Conservation (phyloP, 2,888 invertebrate species). For the Heliconius sara region DNA sequence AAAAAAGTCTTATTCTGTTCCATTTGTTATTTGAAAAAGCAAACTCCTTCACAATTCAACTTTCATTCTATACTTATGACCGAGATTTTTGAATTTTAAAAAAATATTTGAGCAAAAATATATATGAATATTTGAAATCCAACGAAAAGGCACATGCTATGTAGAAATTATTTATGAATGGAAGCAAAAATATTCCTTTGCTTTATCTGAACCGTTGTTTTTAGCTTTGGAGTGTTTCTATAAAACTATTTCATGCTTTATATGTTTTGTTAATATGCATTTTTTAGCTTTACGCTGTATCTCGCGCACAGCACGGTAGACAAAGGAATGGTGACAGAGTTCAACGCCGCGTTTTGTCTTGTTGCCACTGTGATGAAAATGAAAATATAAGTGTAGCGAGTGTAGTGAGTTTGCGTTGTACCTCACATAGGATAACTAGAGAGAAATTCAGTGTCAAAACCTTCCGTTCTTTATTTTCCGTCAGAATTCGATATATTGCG, state of each 20-base stretch:
- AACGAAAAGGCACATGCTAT: conserved; percentile 5
- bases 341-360: background rate
- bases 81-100: background rate
- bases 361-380: background rate
- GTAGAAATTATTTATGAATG: conserved; percentile 5
- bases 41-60: conserved; percentile 5
- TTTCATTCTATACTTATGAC: background rate
- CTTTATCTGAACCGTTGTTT: conserved; percentile 14
- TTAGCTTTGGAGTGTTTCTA: conserved; percentile 14
- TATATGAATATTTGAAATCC: conserved; percentile 5
- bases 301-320: too few relatives aligned
- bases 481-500: background rate
- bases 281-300: too few relatives aligned
- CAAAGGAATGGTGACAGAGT: too few relatives aligned
- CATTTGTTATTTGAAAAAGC: background rate
- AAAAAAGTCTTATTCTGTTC: too few relatives aligned
- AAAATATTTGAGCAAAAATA: background rate
- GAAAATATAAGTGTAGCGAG: too few relatives aligned
- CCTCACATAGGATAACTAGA: too few relatives aligned
- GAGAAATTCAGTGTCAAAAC: too few relatives aligned
- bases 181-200: conserved; percentile 16
- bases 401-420: too few relatives aligned
- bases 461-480: background rate
- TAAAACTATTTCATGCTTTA: conserved; percentile 15
- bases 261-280: background rate